Evolutionary conservation across 1,140 invertebrate species (phyloP), one percentile per base, ranked within the genome.

Genomic region (Nymphalis io): DNA sequence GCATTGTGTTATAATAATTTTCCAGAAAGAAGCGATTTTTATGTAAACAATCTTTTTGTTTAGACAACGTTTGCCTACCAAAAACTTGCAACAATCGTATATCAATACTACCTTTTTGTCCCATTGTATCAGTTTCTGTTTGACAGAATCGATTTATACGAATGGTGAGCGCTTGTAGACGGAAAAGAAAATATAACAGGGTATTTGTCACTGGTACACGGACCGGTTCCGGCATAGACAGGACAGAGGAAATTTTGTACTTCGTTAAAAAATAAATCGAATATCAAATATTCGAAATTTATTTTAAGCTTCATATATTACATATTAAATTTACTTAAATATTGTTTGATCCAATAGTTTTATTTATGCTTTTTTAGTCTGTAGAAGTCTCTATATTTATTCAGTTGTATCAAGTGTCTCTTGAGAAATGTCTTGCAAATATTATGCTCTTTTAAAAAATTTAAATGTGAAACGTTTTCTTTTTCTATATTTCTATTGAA

Each of bases 81-180:
- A 70, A 67, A 71, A 71, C 62, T 63, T 71, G 39, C 63, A 66
- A 71, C 69, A 71, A 71, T 65, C 62, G 69, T 62, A 65, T 66
- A 51, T 60, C 65, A 60, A 67, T 67, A 67, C 57, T 66, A 66
- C 53, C 68, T 62, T 71, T 71, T 71, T 61, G 69, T 55, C 42
- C 68, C 46, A 71, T 61, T 71, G 69, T 71, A 46, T 71, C 20
- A 60, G n/a, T 64, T 71, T 60, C 59, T 66, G 53, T 71, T 71
- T 66, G 62, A 61, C 42, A 55, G 63, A 59, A 66, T 71, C 61
- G 69, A 66, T 65, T 65, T 58, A 60, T 61, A 57, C 63, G 58
- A 71, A 59, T 70, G n/a, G 60, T 64, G 55, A 61, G 42, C 58
- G 60, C 62, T 70, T 65, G 66, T 58, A 66, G 18, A 44, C 33